Conservation (phyloP, 2,888 invertebrate genomes). For the Ochropleura plecta region DNA sequence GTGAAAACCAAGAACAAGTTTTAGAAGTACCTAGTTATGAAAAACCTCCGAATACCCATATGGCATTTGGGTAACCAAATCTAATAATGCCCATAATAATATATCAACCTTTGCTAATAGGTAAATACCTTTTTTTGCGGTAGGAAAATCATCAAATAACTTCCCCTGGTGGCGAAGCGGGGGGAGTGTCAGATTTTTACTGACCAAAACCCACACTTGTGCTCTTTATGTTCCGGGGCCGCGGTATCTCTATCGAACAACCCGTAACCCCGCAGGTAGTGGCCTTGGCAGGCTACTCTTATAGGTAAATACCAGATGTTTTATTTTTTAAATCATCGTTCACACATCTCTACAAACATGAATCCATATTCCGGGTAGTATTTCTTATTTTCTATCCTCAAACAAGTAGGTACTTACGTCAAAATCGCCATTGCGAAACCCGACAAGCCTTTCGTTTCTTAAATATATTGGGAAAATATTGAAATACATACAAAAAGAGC, state of each 20-base stretch:
- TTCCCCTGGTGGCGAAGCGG: too few species aligned
- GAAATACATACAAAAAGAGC: conserved; percentile 70
- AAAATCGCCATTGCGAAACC: conserved; percentile 5
- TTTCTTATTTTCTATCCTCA: not conserved
- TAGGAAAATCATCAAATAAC: too few species aligned
- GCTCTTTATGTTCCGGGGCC: too few species aligned
- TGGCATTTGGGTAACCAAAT: not conserved
- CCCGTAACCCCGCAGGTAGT: too few species aligned
- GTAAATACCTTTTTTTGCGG: not conserved
- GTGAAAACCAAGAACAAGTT: too few species aligned
- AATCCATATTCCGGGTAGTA: not conserved
- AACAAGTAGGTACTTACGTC: conserved; percentile 10
- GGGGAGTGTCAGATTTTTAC: too few species aligned
- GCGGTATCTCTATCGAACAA: too few species aligned
- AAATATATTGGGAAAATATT: conserved; percentile 69
- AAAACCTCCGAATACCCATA: not conserved
- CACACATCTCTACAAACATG: not conserved
- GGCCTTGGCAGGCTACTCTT: too few species aligned
- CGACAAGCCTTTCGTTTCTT: conserved; percentile 31
- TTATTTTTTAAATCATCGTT: not conserved
- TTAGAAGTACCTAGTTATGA: too few species aligned
- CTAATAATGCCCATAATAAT: not conserved
- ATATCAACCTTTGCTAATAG: not conserved
- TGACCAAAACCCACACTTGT: too few species aligned
- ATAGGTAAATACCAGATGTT: not conserved